Evolutionary conservation across 2,113 vertebrate genomes (phyloP).

Genomic region (Patagioenas fasciata): DNA sequence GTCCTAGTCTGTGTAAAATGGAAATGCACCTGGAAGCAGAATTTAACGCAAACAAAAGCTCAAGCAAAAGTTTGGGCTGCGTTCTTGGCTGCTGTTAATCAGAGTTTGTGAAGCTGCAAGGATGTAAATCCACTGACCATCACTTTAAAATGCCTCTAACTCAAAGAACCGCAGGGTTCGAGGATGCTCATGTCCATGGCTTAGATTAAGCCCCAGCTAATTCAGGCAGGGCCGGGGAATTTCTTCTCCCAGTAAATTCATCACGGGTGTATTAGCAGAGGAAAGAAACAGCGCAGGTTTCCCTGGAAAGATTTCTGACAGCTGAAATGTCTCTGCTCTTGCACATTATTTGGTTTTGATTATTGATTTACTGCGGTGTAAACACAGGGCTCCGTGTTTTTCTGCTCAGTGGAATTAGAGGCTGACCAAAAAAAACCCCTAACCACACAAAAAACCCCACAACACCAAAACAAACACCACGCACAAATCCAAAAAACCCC

Average conservation of each 20-base stretch:
- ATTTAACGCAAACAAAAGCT: background rate
- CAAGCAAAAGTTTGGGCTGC: background rate
- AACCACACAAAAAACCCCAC: too few relatives aligned
- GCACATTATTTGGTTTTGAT: background rate
- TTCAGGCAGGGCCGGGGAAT: background rate
- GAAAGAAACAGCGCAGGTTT: background rate
- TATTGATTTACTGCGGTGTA: background rate
- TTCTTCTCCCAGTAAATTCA: background rate
- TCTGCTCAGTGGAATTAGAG: background rate
- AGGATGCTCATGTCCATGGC: background rate
- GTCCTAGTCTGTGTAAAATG: background rate
- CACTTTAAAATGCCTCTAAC: background rate
- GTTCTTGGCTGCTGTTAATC: background rate
- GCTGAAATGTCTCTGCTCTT: background rate
- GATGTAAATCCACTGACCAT: background rate
- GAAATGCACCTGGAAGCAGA: background rate
- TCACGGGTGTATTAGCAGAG: background rate
- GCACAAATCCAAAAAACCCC: background rate
- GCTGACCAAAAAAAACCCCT: background rate
- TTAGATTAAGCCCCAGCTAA: background rate
- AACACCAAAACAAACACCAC: too few relatives aligned
- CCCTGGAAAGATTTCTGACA: background rate
- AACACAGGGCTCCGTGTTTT: background rate
- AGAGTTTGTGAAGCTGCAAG: background rate
- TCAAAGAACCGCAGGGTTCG: background rate